These are phyloP conservation scores for Folsomia candida DNA, from an alignment of 2,888 invertebrate species.

Conservation along the genomic window DNA sequence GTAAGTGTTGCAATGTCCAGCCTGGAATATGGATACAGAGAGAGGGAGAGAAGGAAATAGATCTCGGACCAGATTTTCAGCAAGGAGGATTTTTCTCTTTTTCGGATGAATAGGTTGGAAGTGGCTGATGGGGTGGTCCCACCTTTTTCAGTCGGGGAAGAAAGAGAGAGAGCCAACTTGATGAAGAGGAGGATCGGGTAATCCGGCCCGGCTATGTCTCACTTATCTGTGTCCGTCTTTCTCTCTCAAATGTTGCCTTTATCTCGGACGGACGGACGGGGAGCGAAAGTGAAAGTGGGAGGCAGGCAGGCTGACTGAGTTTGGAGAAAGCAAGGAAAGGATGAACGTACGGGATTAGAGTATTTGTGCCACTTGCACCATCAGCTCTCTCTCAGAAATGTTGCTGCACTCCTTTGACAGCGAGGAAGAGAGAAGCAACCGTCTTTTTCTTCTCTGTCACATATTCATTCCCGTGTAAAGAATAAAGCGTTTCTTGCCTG, in stretches of 20 bases:
- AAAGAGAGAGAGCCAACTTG: conserved; percentile 9
- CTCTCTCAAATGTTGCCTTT: background rate
- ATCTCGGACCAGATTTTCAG: conserved; percentile 1
- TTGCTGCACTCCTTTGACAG: background rate
- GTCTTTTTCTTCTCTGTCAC: background rate
- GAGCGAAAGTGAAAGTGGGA: background rate
- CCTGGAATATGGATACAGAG: background rate
- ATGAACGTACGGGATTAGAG: background rate
- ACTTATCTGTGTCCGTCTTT: conserved; percentile 1
- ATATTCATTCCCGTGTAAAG: background rate
- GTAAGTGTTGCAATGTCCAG: background rate
- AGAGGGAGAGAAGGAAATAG: background rate
- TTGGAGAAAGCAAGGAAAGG: background rate
- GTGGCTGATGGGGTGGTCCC: background rate
- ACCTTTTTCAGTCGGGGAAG: conserved; percentile 4
- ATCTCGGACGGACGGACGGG: background rate
- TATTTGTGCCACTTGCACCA: background rate
- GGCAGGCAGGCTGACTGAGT: background rate
- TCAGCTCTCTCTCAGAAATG: background rate
- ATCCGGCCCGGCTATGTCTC: conserved; percentile 6
- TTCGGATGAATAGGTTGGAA: conserved; percentile 16
- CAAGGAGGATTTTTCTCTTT: conserved; percentile 10
- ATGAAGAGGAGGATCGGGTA: conserved; percentile 13
- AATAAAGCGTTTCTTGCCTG: too few species aligned
- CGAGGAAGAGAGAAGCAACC: too few species aligned